phyloP scores from a whole-genome alignment of 2,113 vertebrate species.

The Andinoacara biseriatus region DNA sequence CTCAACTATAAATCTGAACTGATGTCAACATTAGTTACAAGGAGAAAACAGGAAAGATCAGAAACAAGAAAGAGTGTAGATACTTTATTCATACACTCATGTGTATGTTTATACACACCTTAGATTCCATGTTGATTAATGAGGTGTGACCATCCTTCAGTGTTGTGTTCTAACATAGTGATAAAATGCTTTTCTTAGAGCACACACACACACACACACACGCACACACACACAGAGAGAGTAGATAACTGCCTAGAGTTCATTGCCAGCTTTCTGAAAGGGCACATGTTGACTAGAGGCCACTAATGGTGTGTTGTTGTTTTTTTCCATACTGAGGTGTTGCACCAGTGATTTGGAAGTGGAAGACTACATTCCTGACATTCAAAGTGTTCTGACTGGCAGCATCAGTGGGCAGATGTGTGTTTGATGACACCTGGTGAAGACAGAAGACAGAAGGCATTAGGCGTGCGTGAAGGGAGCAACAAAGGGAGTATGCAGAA shows the following conservation, averaged over 20 bases:
- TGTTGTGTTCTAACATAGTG: conserved; percentile 44
- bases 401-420: conserved; percentile 32
- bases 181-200: conserved; percentile 47
- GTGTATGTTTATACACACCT: not conserved
- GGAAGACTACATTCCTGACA: conserved; percentile 27
- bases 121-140: conserved; percentile 65
- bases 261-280: conserved; percentile 49
- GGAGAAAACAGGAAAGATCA: conserved; percentile 36
- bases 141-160: conserved; percentile 60
- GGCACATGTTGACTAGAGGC: conserved; percentile 64
- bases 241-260: conserved; percentile 39
- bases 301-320: conserved; percentile 51
- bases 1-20: conserved; percentile 68
- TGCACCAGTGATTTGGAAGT: conserved; percentile 51
- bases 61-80: not conserved
- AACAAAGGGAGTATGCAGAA: not conserved
- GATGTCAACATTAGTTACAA: conserved; percentile 36
- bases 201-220: conserved; percentile 28
- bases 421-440: conserved; percentile 24
- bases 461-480: conserved; percentile 11
- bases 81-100: not conserved
- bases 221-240: conserved; percentile 22
- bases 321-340: conserved; percentile 50
- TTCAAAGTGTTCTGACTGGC: conserved; percentile 40
- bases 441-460: conserved; percentile 17